These are phyloP conservation scores for Glyphotaelius pellucidus DNA, from an alignment of 2,888 invertebrate species.

Conservation along the genomic window DNA sequence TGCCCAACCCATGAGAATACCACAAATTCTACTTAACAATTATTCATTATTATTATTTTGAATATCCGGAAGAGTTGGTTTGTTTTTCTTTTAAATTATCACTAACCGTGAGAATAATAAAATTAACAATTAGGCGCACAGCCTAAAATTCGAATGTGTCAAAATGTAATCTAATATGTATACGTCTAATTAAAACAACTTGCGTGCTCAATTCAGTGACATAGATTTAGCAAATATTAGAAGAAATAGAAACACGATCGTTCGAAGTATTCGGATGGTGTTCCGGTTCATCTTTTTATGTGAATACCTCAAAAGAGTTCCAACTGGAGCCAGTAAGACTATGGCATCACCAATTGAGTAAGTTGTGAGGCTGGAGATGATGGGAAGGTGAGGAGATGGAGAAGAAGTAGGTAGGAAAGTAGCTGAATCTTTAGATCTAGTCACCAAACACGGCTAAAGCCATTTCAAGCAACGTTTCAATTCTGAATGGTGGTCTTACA, in stretches of 20 bases:
- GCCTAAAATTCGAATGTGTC: background rate
- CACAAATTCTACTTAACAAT: background rate
- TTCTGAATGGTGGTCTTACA: too few relatives aligned
- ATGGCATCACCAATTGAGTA: too few relatives aligned
- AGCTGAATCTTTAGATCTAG: too few relatives aligned
- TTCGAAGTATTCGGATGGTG: background rate
- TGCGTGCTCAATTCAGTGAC: background rate
- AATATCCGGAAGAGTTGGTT: background rate
- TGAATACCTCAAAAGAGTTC: too few relatives aligned
- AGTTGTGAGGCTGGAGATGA: too few relatives aligned
- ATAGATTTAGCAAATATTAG: background rate
- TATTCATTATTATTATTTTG: background rate
- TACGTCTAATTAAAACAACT: background rate
- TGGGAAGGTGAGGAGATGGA: too few relatives aligned
- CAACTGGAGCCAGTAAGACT: too few relatives aligned
- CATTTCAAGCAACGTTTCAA: too few relatives aligned
- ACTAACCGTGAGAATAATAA: background rate
- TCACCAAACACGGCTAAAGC: too few relatives aligned
- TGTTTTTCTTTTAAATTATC: background rate
- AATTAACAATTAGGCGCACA: background rate
- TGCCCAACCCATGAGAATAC: background rate
- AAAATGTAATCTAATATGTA: background rate
- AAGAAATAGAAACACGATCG: background rate
- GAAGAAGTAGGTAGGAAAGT: too few relatives aligned
- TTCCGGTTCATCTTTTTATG: too few relatives aligned